Evolutionary conservation across 2,888 invertebrate species (phyloP).

Genomic region (Pachymerium ferrugineum): DNA sequence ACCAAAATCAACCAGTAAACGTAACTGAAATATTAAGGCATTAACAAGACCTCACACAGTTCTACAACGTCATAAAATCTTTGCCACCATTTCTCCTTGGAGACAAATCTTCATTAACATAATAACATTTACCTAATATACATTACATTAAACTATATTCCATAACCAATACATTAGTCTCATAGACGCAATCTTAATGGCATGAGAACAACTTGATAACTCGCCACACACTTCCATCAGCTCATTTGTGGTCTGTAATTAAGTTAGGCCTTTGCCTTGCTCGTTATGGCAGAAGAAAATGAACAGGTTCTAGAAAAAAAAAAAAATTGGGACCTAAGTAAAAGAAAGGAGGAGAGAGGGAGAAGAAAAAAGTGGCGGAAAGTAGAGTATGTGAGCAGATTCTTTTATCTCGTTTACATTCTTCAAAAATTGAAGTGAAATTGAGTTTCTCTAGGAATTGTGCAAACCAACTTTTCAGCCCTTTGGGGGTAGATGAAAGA

Average conservation of each 20-base stretch:
- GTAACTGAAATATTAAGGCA: not conserved
- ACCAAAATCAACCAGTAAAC: not conserved
- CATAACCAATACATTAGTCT: conserved; percentile 16
- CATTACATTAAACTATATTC: not conserved
- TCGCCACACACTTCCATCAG: not conserved
- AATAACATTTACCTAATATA: not conserved
- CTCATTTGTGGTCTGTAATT: conserved; percentile 11
- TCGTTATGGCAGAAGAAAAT: not conserved
- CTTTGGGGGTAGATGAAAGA: conserved; percentile 1
- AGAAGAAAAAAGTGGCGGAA: not conserved
- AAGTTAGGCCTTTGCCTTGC: not conserved
- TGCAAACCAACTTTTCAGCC: conserved; percentile 19
- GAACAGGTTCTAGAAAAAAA: not conserved
- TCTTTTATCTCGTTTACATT: conserved; percentile 23
- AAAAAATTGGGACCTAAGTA: not conserved
- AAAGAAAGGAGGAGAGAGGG: too few species aligned
- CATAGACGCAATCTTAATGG: not conserved
- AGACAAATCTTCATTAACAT: not conserved
- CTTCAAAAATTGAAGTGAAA: not conserved
- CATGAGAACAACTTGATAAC: not conserved
- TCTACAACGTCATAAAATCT: not conserved
- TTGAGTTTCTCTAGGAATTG: not conserved
- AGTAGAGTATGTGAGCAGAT: not conserved
- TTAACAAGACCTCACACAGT: not conserved
- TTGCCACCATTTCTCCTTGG: not conserved